Base-by-base conservation (phyloP, 2,888 invertebrate species). In the Colletes collaris region DNA sequence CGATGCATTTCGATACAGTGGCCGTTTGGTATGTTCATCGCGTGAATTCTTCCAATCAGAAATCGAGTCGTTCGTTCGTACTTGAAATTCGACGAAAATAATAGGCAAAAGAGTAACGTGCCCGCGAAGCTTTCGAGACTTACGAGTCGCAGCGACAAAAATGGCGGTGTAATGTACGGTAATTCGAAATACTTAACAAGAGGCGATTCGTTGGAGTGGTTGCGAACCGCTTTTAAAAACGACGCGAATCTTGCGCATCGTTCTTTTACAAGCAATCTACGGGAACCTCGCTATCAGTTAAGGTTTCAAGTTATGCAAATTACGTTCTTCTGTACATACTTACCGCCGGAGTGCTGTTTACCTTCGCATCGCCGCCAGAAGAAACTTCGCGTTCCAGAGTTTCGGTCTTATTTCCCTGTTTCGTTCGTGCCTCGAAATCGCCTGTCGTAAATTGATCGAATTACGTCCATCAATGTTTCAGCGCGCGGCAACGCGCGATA, bases 241-340 rank as follows among this genome's bases (percentile, higher is more conserved):
- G 64, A 46, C 59, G 59, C n/a, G 50, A 53, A 60, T 59, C 19
- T 59, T 27, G 13, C 55, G 13, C 68, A 19, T 50, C 50, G 40
- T 63, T 56, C 65, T 72, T 76, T 72, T 52, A 59, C 63, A 76
- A 76, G 73, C 65, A 71, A 76, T 72, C 64, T 59, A 56, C 49
- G 62, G 56, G 74, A 44, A 62, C 62, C 55, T 73, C 52, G 76
- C 64, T 76, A 76, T 76, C 76, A 73, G 65, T 76, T 76, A 76
- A 76, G 73, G 59, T 73, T 73, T 65, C 73, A 65, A 76, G 76
- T 64, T 73, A 76, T 76, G 76, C 76, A 76, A 76, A 76, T 65
- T 73, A 76, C 73, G 53, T 49, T 60, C 52, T 73, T 76, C 73
- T 73, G 76, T 76, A 76, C 76, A 76, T 73, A 76, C 59, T 73